Conservation (phyloP, 2,797 vertebrate genomes). For the Phrynocephalus guinanensis region DNA sequence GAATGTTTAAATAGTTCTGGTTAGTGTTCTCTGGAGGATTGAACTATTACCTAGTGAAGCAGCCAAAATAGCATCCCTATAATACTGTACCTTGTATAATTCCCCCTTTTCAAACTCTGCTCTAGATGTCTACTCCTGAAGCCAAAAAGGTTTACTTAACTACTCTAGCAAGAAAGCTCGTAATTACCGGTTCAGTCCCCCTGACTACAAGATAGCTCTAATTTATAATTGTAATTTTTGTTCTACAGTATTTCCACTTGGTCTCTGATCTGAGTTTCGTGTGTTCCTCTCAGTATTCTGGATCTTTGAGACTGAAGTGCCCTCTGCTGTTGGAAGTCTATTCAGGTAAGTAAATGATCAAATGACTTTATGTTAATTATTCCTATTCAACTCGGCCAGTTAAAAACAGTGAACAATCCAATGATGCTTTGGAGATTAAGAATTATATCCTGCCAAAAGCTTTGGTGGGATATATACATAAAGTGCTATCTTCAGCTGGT, state of each 20-base stretch:
- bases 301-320: conserved; percentile 17
- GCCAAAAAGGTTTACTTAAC: background rate
- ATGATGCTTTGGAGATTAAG: background rate
- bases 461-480: no score
- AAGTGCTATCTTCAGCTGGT: background rate
- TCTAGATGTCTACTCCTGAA: background rate
- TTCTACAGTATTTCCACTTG: background rate
- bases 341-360: conserved; percentile 19
- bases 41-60: background rate
- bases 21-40: background rate
- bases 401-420: background rate
- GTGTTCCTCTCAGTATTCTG: conserved; percentile 6
- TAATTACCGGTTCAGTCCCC: conserved; percentile 15
- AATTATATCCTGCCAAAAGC: background rate
- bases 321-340: conserved; percentile 2
- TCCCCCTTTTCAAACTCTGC: background rate
- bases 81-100: background rate
- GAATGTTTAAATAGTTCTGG: background rate
- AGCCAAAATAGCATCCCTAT: background rate
- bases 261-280: conserved; percentile 1
- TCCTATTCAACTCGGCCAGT: no score
- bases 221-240: conserved; percentile 16
- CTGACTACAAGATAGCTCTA: background rate
- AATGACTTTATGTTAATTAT: background rate
- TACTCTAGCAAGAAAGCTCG: background rate